Conservation (phyloP, 2,113 vertebrate species). For the Montifringilla adamsi region DNA sequence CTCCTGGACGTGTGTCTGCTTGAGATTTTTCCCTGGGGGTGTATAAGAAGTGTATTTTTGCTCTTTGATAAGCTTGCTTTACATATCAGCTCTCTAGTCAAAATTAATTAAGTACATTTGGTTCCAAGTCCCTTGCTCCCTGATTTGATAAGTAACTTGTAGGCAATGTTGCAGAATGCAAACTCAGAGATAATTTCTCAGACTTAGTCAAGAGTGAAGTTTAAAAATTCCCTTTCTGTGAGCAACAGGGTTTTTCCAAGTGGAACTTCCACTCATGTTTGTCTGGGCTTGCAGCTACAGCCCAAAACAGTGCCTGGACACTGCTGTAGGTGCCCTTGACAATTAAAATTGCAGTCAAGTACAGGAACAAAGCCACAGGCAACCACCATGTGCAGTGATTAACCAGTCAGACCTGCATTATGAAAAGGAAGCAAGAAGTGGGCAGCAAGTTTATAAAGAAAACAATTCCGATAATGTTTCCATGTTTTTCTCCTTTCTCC, state of each 20-base stretch:
- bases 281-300: background rate
- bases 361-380: slow-evolving; percentile 15
- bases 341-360: background rate
- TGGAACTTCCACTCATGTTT: background rate
- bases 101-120: background rate
- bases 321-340: slow-evolving; percentile 25
- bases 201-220: background rate
- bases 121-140: background rate
- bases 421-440: background rate
- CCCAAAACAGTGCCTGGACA: background rate
- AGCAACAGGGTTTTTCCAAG: background rate
- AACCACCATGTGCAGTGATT: background rate
- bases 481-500: background rate
- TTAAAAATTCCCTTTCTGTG: background rate
- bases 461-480: background rate
- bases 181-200: background rate
- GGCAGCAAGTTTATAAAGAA: background rate
- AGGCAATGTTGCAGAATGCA: background rate
- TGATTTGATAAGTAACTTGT: background rate
- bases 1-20: background rate
- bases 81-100: background rate
- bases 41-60: background rate
- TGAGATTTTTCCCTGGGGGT: background rate
- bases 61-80: background rate
- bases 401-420: background rate